Base-by-base conservation (phyloP, 2,888 invertebrate genomes). In the Polia nebulosa region DNA sequence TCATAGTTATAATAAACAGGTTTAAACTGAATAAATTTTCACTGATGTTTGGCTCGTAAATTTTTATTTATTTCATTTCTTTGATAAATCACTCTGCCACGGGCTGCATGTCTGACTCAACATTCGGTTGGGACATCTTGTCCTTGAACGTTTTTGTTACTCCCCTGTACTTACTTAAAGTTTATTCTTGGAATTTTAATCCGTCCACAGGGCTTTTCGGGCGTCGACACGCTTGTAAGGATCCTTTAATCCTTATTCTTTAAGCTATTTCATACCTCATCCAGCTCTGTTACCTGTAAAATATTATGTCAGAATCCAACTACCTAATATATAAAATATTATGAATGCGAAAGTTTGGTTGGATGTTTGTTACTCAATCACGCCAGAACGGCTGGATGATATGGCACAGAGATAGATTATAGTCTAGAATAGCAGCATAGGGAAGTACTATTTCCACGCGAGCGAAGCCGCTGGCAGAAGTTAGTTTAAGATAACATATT, bases 31-130 rank as follows among this genome's bases (percentile, higher is more conserved):
- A 27, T 27, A 17, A 49, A 49, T 27, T 27, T 17, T 27, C 9
- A 47, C 47, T 8, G 8, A 47, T 41, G 9, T 57, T 57, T 58
- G 4, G 17, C 13, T 47, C 1, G 2, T 52, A 20, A 11, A 32
- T 9, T 13, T 55, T 39, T 7, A 11, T 13, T 47, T 2, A 47
- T 25, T 49, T 39, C 9, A 34, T 20, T 39, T 25, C 25, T 39
- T 49, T 49, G 15, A 20, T 22, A 66, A 41, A 2, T 47, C 3
- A n/a, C 2, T 29, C 29, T 29, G 55, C 22, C 9, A 4, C 20
- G 8, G 36, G 22, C 72, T 11, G n/a, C 20, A 60, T 41, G 22
- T n/a, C 51, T 61, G 72, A 51, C 51, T 62, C 51, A 44, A 44
- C 51, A 62, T 51, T 52, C 36, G 44, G 52, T 72, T 62, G 13